Evolutionary conservation across 2,888 invertebrate genomes (phyloP), one percentile per base, ranked within the genome.

Genomic region (Drosophila recens): DNA sequence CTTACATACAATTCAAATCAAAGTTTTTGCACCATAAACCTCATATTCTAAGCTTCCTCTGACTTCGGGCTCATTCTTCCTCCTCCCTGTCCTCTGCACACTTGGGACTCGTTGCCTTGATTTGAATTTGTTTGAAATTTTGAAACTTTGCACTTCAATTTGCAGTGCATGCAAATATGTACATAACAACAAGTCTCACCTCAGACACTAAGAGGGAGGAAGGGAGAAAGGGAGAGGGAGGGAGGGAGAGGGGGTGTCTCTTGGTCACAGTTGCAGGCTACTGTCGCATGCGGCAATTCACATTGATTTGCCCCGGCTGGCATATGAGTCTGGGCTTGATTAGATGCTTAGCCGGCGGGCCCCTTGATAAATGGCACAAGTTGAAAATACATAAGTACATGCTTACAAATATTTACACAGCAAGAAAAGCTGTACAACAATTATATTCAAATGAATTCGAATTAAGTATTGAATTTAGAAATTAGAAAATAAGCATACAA

Each of bases 111-210:
- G n/a, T 13, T 34, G 57, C 11, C 51, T 9, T 48, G 56, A 65
- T 61, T 63, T 65, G 65, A 62, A 43, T 67, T 54, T 63, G 72
- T 80, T 71, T 58, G 23, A 15, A 76, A 72, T 40, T 76, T 71
- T 40, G 9, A 23, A 89, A 89, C 79, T 83, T 89, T 89, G 82
- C 80, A 87, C 90, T 88, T 85, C 90, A 89, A 87, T 85, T 85
- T 75, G 63, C 65, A 79, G 66, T 88, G 90, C 76, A 86, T 82
- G 80, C 80, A 82, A 85, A 79, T 87, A 45, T 23, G 23, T 10
- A 36, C 76, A 65, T 51, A 63, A 75, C 43, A 61, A 51, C 42
- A 56, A 20, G 42, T 23, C 34, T 17, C 34, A 58, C 34, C 67
- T 57, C 27, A 56, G 51, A 40, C 20, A 40, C 30, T 15, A 10